These are phyloP conservation scores for Okamejei kenojei DNA, from an alignment of 2,797 vertebrate species.

Conservation along the genomic window DNA sequence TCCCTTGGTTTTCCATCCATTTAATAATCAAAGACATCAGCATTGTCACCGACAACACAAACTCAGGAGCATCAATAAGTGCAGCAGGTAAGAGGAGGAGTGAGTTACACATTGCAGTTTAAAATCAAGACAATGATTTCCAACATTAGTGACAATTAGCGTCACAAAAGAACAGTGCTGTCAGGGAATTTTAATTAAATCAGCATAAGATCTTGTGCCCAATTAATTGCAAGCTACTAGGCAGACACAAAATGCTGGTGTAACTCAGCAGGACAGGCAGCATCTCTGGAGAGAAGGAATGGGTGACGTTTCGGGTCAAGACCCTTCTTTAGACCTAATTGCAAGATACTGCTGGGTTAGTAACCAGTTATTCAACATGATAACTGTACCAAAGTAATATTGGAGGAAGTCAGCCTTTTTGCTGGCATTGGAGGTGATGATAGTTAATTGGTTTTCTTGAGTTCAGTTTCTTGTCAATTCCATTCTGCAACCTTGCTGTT, in stretches of 20 bases:
- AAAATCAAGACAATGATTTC: background rate
- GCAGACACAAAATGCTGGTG: too few species aligned
- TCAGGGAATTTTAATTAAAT: background rate
- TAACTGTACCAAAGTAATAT: background rate
- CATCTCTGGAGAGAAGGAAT: too few species aligned
- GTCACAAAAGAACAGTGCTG: background rate
- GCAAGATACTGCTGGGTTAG: background rate
- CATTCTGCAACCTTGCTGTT: background rate
- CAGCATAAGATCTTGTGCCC: background rate
- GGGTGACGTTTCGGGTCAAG: too few species aligned
- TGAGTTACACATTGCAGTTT: background rate
- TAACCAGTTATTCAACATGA: background rate
- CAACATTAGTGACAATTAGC: background rate
- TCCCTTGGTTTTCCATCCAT: background rate
- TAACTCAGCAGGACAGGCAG: too few species aligned
- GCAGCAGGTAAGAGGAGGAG: background rate
- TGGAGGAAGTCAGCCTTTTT: background rate
- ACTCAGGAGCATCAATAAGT: background rate
- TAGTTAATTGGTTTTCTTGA: background rate
- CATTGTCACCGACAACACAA: background rate
- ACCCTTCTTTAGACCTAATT: background rate
- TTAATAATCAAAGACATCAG: background rate
- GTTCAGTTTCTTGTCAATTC: background rate
- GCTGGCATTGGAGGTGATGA: background rate
- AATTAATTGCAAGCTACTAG: background rate